Percentiles rank a stretch among this genome's conserved stretches.
These are phyloP conservation scores for Mobula hypostoma DNA, from an alignment of 2,113 vertebrate species.

Conservation along the genomic window DNA sequence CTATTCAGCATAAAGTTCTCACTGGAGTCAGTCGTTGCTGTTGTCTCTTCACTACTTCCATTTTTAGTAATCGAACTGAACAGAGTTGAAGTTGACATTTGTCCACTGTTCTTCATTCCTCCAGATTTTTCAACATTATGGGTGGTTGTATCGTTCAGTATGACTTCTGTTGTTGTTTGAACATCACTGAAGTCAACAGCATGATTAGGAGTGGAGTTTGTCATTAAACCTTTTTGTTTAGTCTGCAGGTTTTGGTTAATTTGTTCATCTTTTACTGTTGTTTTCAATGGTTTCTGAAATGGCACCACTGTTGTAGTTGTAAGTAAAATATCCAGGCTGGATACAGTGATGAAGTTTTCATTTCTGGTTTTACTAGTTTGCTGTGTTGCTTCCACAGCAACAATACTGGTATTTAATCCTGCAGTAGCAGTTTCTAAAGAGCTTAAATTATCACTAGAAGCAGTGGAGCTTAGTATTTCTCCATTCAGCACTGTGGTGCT, in stretches of 20 bases:
- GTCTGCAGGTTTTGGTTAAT: conserved; percentile 39
- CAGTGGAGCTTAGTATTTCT: neutral
- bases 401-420: conserved; percentile 35
- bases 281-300: conserved; percentile 38
- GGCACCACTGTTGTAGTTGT: neutral
- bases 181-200: neutral
- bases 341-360: neutral
- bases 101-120: conserved; percentile 38
- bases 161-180: neutral
- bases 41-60: neutral
- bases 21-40: neutral
- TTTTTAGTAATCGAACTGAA: conserved; percentile 40
- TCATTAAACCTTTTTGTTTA: conserved; percentile 36
- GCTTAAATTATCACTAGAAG: conserved; percentile 41
- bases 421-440: conserved; percentile 40
- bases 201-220: conserved; percentile 19
- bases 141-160: conserved; percentile 26
- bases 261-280: conserved; percentile 36
- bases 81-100: conserved; percentile 16
- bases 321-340: conserved; percentile 27
- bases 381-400: neutral
- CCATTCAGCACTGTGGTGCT: conserved; percentile 40
- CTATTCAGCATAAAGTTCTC: conserved; percentile 32
- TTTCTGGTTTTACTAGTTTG: conserved; percentile 19
- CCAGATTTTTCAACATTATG: neutral